These are phyloP conservation scores for Microtus oregoni DNA, from an alignment of 2,113 vertebrate genomes.

Conservation along the genomic window DNA sequence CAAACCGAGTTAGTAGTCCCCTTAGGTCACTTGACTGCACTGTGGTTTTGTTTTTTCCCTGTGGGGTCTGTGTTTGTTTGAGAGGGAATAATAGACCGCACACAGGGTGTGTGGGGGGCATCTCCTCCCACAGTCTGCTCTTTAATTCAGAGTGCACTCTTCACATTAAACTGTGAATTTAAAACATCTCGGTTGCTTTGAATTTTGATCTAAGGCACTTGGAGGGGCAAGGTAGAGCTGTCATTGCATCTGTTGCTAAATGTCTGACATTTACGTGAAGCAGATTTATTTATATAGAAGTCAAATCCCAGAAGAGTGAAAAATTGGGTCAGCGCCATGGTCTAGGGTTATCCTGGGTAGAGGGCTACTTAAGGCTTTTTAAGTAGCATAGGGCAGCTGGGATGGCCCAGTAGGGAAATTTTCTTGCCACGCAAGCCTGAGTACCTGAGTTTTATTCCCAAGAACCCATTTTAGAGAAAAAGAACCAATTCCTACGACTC, in stretches of 20 bases:
- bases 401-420: not conserved
- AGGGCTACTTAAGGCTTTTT: not conserved
- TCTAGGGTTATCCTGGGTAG: not conserved
- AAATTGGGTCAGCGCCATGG: not conserved
- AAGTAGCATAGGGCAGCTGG: not conserved
- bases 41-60: not conserved
- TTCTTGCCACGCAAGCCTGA: not conserved
- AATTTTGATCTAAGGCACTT: not conserved
- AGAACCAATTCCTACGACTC: not conserved
- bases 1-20: not conserved
- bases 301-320: not conserved
- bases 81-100: not conserved
- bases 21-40: not conserved
- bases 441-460: not conserved
- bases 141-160: not conserved
- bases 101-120: rapidly evolving
- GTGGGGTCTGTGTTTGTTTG: not conserved
- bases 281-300: constrained; percentile 2
- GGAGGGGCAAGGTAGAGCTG: not conserved
- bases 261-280: not conserved
- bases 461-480: not conserved
- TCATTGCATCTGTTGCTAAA: not conserved
- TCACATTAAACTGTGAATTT: not conserved
- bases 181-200: not conserved
- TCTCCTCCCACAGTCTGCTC: not conserved